Base-by-base conservation (phyloP, 2,888 invertebrate genomes). In the Rhagophthalmus giganteus region DNA sequence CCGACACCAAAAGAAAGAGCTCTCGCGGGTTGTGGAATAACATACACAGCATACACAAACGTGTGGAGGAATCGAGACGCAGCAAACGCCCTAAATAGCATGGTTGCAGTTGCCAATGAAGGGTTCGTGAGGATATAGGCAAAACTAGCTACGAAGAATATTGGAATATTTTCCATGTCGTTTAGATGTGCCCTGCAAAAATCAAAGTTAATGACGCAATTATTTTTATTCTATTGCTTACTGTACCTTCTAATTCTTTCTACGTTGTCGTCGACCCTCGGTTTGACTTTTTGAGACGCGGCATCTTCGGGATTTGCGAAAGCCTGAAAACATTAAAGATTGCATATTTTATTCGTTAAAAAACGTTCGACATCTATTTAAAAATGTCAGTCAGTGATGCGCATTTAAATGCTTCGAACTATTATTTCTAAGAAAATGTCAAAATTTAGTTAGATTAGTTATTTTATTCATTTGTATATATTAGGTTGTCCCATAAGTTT, bases 101-200 rank as follows among this genome's bases (percentile, higher is more conserved):
- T 25, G 4, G 76, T 72, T 2, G 85, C 84, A 1, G 77, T 35
- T 50, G 62, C 67, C 3, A 73, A 65, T 39, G 71, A 71, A 0
- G 87, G 87, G 1, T 75, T 75, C 0, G 84, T 85, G 13, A 81
- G 74, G 47, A 84, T 65, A 73, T 85, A 88, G 45, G 83, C 67
- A 2, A 81, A 77, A 2, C 79, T 82, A 16, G 83, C 70, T n/a
- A 83, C 63, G 69, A 85, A 78, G 67, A 86, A 87, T 1, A 81
- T 76, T 0, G 83, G 78, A 41, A 88, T 85, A 69, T 86, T 87
- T 72, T 87, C 87, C 69, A 87, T 66, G 68, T 87, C 87, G 65
- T 88, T 87, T 60, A 80, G 75, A 67, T 87, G 86, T 7, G 84
- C 86, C 62, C 86, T 85, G 16, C 1, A 48, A 30, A 32, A 34